These are phyloP conservation scores for Platycnemis pennipes DNA, from an alignment of 2,888 invertebrate species.

Conservation along the genomic window DNA sequence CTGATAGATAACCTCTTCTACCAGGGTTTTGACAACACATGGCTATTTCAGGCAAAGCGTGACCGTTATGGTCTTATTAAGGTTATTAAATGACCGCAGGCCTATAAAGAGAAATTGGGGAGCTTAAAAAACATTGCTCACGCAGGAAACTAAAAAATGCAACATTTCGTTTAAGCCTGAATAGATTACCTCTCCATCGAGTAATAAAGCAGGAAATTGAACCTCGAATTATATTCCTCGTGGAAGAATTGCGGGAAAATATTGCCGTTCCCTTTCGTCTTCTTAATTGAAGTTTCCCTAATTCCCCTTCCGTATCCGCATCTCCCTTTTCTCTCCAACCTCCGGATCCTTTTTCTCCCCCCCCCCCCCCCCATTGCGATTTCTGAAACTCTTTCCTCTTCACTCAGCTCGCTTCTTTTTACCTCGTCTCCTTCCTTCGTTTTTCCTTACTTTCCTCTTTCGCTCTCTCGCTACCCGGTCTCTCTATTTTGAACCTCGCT, in stretches of 20 bases:
- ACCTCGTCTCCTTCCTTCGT: neutral
- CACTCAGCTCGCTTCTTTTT: neutral
- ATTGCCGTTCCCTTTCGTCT: neutral
- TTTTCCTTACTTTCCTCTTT: neutral
- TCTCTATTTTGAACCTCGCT: no score
- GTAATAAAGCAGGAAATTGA: slow-evolving; percentile 3
- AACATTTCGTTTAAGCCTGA: neutral
- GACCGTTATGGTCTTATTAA: no score
- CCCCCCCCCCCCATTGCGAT: neutral
- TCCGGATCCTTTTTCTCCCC: neutral
- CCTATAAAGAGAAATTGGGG: neutral
- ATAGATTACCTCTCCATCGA: neutral
- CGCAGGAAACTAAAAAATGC: neutral
- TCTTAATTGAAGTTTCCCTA: neutral
- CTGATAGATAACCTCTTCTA: no score
- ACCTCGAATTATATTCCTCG: neutral
- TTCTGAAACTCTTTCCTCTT: neutral
- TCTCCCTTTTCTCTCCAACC: neutral
- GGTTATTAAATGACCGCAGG: no score
- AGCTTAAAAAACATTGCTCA: neutral
- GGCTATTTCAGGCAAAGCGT: no score
- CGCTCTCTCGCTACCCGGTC: no score
- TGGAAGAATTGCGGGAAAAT: neutral
- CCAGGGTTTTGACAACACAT: no score
- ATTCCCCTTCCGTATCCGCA: neutral